Evolutionary conservation across 1,140 invertebrate genomes (phyloP).

Genomic region (Drosophila ironensis): DNA sequence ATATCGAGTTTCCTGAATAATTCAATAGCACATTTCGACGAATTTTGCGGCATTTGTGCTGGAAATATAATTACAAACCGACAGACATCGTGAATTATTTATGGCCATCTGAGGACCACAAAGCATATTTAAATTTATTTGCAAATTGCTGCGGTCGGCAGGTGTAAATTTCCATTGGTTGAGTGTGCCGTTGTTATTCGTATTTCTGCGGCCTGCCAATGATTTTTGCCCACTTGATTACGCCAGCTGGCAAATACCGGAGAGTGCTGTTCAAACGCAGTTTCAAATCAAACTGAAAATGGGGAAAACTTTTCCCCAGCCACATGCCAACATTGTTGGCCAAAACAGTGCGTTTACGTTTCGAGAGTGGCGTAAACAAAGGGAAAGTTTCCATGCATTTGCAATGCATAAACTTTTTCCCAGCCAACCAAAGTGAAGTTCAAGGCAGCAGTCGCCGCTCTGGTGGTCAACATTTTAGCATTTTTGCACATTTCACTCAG

Average conservation of each 20-base stretch:
- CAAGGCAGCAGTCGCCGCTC: conserved; percentile 10
- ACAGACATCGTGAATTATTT: conserved; percentile 36
- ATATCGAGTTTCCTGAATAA: conserved; percentile 5
- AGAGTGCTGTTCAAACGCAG: neutral
- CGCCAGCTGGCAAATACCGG: neutral
- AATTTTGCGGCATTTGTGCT: conserved; percentile 9
- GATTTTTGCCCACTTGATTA: conserved; percentile 20
- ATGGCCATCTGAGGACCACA: conserved; percentile 22
- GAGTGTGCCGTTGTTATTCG: conserved; percentile 13
- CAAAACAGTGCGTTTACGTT: conserved; percentile 21
- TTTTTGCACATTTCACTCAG: neutral
- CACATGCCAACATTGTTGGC: conserved; percentile 24
- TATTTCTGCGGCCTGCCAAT: conserved; percentile 11
- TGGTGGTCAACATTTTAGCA: conserved; percentile 25
- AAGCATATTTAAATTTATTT: conserved; percentile 46
- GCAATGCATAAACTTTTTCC: conserved; percentile 25
- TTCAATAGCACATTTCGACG: conserved; percentile 12
- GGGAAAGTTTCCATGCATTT: conserved; percentile 36
- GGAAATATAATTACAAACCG: conserved; percentile 48
- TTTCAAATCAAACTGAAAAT: conserved; percentile 22
- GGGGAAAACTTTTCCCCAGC: conserved; percentile 13
- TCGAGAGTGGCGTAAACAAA: conserved; percentile 20
- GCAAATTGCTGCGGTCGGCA: conserved; percentile 20
- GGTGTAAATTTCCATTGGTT: conserved; percentile 36
- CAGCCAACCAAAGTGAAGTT: conserved; percentile 5